phyloP scores from a whole-genome alignment of 2,113 vertebrate genomes.

The Callopanchax toddi region DNA sequence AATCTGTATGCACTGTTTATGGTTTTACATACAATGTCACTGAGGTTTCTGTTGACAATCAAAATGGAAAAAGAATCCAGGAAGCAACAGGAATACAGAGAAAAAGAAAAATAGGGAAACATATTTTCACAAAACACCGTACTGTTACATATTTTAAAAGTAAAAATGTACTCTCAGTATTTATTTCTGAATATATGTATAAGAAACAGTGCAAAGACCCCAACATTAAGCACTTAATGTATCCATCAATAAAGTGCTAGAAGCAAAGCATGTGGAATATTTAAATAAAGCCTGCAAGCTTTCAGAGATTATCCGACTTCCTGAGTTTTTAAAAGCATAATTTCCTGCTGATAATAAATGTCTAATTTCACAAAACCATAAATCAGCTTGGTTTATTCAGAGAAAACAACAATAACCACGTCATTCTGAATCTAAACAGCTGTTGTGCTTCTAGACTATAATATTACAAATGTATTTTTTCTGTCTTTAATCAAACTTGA shows the following conservation, averaged over 20 bases:
- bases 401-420: background rate
- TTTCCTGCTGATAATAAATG: background rate
- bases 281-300: conserved; percentile 4
- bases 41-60: background rate
- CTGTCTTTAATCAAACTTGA: too few relatives aligned
- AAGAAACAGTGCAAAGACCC: conserved; percentile 45
- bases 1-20: background rate
- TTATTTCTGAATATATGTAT: conserved; percentile 12
- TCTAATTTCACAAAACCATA: background rate
- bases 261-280: conserved; percentile 21
- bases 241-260: conserved; percentile 11
- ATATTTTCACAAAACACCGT: conserved; percentile 4
- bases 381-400: conserved; percentile 5
- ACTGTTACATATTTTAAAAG: conserved; percentile 31
- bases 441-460: too few relatives aligned
- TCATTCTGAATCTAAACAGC: too few relatives aligned
- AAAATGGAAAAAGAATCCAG: background rate
- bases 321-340: conserved; percentile 40
- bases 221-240: conserved; percentile 3
- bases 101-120: background rate
- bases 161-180: conserved; percentile 56
- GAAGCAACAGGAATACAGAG: background rate
- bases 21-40: conserved; percentile 3
- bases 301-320: conserved; percentile 33
- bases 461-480: too few relatives aligned